Evolutionary conservation across 2,888 invertebrate genomes (phyloP).

Genomic region (Eristalinus sepulchralis): DNA sequence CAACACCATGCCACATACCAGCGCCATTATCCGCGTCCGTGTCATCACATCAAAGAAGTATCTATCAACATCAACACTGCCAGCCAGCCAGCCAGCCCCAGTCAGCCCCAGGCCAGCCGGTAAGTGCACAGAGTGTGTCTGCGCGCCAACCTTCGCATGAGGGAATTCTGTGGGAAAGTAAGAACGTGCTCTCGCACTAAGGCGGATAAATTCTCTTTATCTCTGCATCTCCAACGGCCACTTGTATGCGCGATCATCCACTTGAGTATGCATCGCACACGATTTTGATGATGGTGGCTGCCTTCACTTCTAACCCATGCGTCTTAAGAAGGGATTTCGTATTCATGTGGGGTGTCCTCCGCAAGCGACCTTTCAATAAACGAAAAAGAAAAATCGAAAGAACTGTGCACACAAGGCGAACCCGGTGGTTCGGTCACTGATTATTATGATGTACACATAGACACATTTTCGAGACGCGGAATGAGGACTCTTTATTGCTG

Average conservation of each 20-base stretch:
- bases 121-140: slow-evolving; percentile 43
- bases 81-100: too few species aligned
- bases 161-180: slow-evolving; percentile 63
- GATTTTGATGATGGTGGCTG: slow-evolving; percentile 20
- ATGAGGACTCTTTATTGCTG: slow-evolving; percentile 19
- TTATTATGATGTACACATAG: slow-evolving; percentile 32
- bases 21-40: slow-evolving; percentile 63
- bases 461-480: slow-evolving; percentile 29
- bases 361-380: slow-evolving; percentile 51
- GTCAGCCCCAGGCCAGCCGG: too few species aligned
- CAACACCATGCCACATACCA: slow-evolving; percentile 52
- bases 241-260: slow-evolving; percentile 36
- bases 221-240: slow-evolving; percentile 35
- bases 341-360: slow-evolving; percentile 51
- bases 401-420: not conserved
- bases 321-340: slow-evolving; percentile 37
- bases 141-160: slow-evolving; percentile 49
- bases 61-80: slow-evolving; percentile 50
- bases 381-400: slow-evolving; percentile 11
- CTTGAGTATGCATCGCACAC: slow-evolving; percentile 50
- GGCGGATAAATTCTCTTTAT: slow-evolving; percentile 59
- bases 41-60: slow-evolving; percentile 57
- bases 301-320: slow-evolving; percentile 33
- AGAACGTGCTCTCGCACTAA: slow-evolving; percentile 57
- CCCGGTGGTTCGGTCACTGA: slow-evolving; percentile 5